These are phyloP conservation scores for Momotus momota DNA, from an alignment of 2,797 vertebrate species.

Conservation along the genomic window DNA sequence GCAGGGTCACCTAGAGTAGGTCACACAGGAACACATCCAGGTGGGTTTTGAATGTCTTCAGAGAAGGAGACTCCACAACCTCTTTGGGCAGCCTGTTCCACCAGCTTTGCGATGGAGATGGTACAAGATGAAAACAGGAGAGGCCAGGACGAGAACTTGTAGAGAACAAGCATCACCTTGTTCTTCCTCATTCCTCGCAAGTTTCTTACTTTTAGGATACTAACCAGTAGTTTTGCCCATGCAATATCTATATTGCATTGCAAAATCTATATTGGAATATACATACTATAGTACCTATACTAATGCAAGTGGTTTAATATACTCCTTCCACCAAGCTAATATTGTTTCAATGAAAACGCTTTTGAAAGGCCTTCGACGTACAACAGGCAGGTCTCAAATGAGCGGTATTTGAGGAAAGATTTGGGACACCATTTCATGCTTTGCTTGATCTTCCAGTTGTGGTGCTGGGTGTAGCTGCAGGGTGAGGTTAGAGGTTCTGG, in stretches of 20 bases:
- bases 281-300: not conserved
- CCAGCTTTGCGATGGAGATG: not conserved
- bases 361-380: not conserved
- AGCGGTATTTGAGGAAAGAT: fast-evolving
- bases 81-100: not conserved
- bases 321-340: not conserved
- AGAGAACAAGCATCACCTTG: not conserved
- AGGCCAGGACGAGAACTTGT: not conserved
- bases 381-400: not conserved
- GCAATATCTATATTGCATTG: not conserved
- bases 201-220: not conserved
- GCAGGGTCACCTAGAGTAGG: too few species aligned
- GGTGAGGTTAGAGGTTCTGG: not conserved
- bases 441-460: not conserved
- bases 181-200: not conserved
- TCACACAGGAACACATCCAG: too few species aligned
- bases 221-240: not conserved
- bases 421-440: not conserved
- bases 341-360: not conserved
- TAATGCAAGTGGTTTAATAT: not conserved
- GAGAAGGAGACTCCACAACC: too few species aligned
- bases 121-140: not conserved
- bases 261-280: not conserved
- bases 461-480: not conserved
- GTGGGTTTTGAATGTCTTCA: too few species aligned